Percentiles rank a stretch among this genome's conserved stretches.
These are phyloP conservation scores for Guaruba guarouba DNA, from an alignment of 2,113 vertebrate species.

Conservation along the genomic window DNA sequence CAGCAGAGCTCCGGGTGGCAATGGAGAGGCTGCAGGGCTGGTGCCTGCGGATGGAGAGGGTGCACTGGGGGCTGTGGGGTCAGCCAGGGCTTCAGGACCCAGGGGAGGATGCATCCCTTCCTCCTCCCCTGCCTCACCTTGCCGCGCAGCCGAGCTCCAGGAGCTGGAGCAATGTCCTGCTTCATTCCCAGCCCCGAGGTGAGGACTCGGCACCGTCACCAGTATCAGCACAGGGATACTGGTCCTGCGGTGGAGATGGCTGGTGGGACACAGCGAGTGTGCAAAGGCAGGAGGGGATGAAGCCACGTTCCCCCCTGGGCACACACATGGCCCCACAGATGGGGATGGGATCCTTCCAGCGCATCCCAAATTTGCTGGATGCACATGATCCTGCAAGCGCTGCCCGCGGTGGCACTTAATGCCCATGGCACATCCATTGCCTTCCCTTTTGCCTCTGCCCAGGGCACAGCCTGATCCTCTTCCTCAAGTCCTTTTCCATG, in stretches of 20 bases:
- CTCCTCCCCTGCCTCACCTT: neutral
- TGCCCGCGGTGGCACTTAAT: too few relatives aligned
- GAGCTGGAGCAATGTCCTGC: neutral
- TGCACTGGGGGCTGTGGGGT: neutral
- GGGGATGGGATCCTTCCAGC: neutral
- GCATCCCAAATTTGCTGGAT: neutral
- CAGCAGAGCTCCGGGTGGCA: neutral
- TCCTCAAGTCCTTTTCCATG: neutral
- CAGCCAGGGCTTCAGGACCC: neutral
- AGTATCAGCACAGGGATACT: neutral
- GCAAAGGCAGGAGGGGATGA: neutral
- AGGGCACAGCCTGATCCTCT: neutral
- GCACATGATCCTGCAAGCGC: accelerated
- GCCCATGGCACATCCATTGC: accelerated
- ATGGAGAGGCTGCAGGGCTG: neutral
- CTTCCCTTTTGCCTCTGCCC: neutral
- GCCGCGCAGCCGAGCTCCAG: neutral
- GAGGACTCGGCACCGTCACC: neutral
- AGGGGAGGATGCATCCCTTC: neutral
- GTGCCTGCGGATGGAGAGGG: neutral
- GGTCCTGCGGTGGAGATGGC: neutral
- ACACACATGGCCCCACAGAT: neutral
- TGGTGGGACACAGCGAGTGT: neutral
- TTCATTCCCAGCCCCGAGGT: neutral
- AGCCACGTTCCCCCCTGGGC: accelerated